Base-by-base conservation (phyloP, 2,888 invertebrate genomes). In the Pristionchus exspectatus region DNA sequence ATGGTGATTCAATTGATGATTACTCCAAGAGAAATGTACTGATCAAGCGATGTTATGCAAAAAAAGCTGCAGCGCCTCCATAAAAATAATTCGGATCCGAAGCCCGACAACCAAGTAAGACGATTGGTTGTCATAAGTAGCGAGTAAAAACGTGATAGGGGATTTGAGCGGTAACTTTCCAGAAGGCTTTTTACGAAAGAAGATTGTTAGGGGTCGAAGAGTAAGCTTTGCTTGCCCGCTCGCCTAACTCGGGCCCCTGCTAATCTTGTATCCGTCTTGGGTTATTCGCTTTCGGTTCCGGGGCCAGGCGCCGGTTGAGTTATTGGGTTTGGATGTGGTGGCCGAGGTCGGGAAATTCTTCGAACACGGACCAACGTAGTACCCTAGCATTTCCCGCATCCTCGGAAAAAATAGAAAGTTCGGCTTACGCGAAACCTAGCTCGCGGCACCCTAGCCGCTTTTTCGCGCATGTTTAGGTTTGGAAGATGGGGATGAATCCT, bases 391-490 rank as follows among this genome's bases (percentile, higher is more conserved):
- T 38, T 2, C 38, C 38, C 38, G 3, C 38, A 38, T 38, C 38
- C 38, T 50, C 44, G 44, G 7, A 50, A 50, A 50, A 12, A 50
- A 50, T 50, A 50, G 9, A 50, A 50, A 50, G 12, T 50, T 50
- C 44, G 44, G 44, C 44, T 50, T 50, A 9, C 44, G 9, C 44
- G 44, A 50, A 50, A 50, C 44, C 44, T 9, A 50, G 69, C 69
- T 69, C 1, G 27, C 27, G 24, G 5, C 27, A 27, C 18, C 30
- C 33, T 33, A 27, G 16, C 72, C 21, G 14, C 33, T 21, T 50
- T 4, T 38, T 38, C 63, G 63, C 63, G 38, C 74, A 30, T 74
- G 74, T 74, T 74, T 74, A 74, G 74, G 74, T 74, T 74, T 74
- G 16, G 16, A 38, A 38, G 38, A 38, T 38, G 59, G 30, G 21